A percentile compares a stretch with the other conserved stretches of the same genome.
Evolutionary conservation across 2,113 vertebrate species (phyloP).

Genomic region (Zosterops lateralis): DNA sequence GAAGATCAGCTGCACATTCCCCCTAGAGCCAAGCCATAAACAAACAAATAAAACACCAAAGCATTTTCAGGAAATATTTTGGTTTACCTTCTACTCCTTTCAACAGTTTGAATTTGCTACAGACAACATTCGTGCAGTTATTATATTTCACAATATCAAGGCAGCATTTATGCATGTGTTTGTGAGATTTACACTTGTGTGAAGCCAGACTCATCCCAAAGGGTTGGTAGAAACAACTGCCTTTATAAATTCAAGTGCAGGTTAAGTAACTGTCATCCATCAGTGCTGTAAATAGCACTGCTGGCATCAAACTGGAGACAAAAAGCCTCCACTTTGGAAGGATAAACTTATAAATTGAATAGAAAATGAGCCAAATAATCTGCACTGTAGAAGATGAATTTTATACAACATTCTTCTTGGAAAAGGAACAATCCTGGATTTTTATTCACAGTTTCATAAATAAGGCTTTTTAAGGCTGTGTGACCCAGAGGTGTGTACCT

Average conservation of each 20-base stretch:
- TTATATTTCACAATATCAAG: not conserved
- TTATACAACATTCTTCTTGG: not conserved
- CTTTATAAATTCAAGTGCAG: not conserved
- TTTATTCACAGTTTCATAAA: not conserved
- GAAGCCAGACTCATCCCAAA: not conserved
- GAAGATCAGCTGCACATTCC: not conserved
- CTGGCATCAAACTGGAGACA: not conserved
- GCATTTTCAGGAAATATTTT: not conserved
- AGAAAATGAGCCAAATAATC: not conserved
- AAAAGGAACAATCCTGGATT: not conserved
- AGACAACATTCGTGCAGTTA: not conserved
- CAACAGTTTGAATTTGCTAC: not conserved
- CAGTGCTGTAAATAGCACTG: not conserved
- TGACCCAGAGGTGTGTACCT: too few relatives aligned
- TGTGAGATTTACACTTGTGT: not conserved
- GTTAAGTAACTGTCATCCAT: not conserved
- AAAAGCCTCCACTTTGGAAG: not conserved
- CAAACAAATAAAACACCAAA: not conserved
- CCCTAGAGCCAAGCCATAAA: not conserved
- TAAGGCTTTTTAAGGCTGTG: not conserved
- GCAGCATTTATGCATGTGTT: not conserved
- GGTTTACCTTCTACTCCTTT: not conserved
- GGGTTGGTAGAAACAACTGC: not conserved
- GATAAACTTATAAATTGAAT: not conserved
- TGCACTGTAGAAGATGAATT: not conserved